These are phyloP conservation scores for Meloidogyne exigua DNA, from an alignment of 1,140 invertebrate genomes.

Conservation along the genomic window DNA sequence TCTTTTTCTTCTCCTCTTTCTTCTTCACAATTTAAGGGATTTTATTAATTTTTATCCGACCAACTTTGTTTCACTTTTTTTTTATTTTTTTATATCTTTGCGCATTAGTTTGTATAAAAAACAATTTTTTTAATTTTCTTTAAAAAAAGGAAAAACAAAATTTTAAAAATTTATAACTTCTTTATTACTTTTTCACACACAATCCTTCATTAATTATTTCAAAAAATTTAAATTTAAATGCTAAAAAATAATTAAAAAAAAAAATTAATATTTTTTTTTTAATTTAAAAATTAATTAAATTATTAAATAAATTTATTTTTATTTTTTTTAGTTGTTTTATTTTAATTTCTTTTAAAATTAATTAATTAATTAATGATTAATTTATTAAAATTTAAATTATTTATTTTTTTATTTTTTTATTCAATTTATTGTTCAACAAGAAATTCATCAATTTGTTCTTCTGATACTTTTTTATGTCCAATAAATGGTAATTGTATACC, in stretches of 20 bases:
- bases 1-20: background rate
- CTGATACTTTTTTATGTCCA: conserved; percentile 30
- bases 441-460: background rate
- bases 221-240: too few relatives aligned
- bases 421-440: background rate
- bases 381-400: background rate
- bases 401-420: background rate
- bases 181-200: too few relatives aligned
- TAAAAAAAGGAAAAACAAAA: background rate
- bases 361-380: too few relatives aligned
- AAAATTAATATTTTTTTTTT: too few relatives aligned
- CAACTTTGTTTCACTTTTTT: background rate
- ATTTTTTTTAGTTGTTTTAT: too few relatives aligned
- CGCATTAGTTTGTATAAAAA: conserved; percentile 1
- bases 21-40: background rate
- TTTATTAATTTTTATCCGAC: background rate
- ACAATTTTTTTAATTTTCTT: background rate
- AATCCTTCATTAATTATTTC: too few relatives aligned
- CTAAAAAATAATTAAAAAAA: too few relatives aligned
- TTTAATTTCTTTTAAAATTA: too few relatives aligned
- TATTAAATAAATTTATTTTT: too few relatives aligned
- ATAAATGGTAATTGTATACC: conserved; percentile 75
- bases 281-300: too few relatives aligned
- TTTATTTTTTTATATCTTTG: background rate
- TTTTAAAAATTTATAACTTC: too few relatives aligned